Evolutionary conservation across 2,888 invertebrate genomes (phyloP).

Genomic region (Eristalis intricaria): DNA sequence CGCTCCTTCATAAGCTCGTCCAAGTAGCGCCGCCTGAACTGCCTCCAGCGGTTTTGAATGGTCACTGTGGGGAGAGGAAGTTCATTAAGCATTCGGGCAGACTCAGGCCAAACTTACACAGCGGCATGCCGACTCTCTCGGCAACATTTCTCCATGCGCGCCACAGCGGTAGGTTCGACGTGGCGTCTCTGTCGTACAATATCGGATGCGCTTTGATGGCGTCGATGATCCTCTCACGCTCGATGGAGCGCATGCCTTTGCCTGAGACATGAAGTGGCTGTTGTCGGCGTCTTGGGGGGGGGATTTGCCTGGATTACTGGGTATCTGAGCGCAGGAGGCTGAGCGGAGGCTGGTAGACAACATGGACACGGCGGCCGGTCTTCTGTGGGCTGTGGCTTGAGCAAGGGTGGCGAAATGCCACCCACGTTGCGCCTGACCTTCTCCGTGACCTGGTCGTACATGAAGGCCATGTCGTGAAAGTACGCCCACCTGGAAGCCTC

Average conservation of each 20-base stretch:
- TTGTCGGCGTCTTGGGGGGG: not conserved
- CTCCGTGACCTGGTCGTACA: slow-evolving; percentile 10
- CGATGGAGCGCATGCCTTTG: not conserved
- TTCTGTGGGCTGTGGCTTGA: not conserved
- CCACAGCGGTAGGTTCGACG: not conserved
- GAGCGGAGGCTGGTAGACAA: not conserved
- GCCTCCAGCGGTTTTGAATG: slow-evolving; percentile 35
- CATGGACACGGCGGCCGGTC: slow-evolving; percentile 23
- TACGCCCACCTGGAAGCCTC: slow-evolving; percentile 12
- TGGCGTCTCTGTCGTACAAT: not conserved
- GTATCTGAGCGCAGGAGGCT: no score
- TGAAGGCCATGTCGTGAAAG: slow-evolving; percentile 56
- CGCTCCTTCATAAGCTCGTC: slow-evolving; percentile 30
- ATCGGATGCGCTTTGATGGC: slow-evolving; percentile 10
- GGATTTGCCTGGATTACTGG: not conserved
- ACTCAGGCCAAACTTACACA: slow-evolving; percentile 9
- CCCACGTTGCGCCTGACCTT: slow-evolving; percentile 29
- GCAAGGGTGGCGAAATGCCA: slow-evolving; percentile 45
- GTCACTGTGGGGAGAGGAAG: not conserved
- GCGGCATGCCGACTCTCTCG: not conserved
- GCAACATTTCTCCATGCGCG: slow-evolving; percentile 18
- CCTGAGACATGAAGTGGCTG: not conserved
- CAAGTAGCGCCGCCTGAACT: slow-evolving; percentile 4
- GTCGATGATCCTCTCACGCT: slow-evolving; percentile 16
- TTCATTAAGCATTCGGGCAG: not conserved